Conservation (phyloP, 2,797 vertebrate genomes). For the Eptatretus atami region DNA sequence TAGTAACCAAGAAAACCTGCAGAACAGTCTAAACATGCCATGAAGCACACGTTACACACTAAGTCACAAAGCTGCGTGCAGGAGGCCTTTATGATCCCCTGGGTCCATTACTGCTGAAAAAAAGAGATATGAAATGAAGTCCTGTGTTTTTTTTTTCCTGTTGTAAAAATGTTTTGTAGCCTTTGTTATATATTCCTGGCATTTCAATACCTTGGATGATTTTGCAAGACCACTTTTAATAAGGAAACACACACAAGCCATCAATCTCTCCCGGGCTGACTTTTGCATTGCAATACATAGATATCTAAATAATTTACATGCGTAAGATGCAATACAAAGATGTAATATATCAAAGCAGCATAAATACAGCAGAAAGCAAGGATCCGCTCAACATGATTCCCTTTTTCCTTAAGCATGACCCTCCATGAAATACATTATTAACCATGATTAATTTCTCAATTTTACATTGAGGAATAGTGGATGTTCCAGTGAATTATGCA, state of each 20-base stretch:
- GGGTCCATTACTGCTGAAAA: too few species aligned
- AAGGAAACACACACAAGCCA: not conserved
- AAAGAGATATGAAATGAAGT: too few species aligned
- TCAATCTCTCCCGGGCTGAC: not conserved
- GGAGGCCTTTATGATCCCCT: too few species aligned
- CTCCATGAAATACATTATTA: too few species aligned
- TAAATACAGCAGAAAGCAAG: not conserved
- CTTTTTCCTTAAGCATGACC: not conserved
- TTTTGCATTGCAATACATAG: constrained; percentile 2
- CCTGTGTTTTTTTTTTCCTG: too few species aligned
- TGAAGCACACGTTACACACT: not conserved
- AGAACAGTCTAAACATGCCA: not conserved
- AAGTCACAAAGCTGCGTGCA: not conserved
- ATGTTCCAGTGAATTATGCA: too few species aligned
- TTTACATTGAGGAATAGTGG: too few species aligned
- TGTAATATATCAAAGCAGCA: not conserved
- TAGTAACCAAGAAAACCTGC: not conserved
- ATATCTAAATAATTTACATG: not conserved
- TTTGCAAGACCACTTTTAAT: too few species aligned
- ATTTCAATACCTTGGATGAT: too few species aligned
- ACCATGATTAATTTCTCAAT: too few species aligned
- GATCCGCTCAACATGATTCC: not conserved
- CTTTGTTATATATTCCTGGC: too few species aligned
- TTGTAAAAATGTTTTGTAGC: too few species aligned
- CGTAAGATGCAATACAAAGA: not conserved